Evolutionary conservation across 2,113 vertebrate species (phyloP), one percentile per base, ranked within the genome.

Genomic region (Dicerorhinus sumatrensis): DNA sequence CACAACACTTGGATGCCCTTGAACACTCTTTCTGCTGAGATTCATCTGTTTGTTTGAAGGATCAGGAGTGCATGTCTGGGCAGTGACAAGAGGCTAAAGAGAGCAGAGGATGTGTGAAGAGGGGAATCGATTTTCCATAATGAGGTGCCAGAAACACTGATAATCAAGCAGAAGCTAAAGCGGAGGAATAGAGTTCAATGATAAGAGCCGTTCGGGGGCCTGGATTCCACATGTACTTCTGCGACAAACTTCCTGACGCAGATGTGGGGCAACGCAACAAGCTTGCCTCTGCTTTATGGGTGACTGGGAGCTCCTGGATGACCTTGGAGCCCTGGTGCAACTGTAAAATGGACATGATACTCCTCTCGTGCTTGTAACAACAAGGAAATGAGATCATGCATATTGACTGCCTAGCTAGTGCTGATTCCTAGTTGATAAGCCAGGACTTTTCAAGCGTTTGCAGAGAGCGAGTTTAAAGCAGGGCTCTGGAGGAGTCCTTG

Each of bases 71-170:
- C 54, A 31, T 48, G 18, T 89, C 92, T 93, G 62, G 46, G 39
- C 23, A 96, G 33, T 91, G 72, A 80, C 48, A 84, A 56, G 80
- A 97, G 33, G 89, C 79, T 89, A 70, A 70, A 94, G 77, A 80
- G 63, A 91, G 51, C 23, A 85, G 77, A 85, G 62, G n/a, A 62
- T 63, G 39, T 92, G 79, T 60, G 33, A 98, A 95, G 54, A 63
- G 25, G 33, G 46, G 36, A 92, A 91, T 48, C 3, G 16, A 72
- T 96, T 96, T 93, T 85, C 81, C 65, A 81, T 51, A 76, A 62
- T n/a, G 60, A 91, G 36, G 70, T 63, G 36, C 21, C 51, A 95
- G 79, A 85, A 95, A 76, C 73, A 90, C 75, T 63, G 92, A 60
- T 42, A 93, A 60, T 89, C 92, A 39, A 54, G 36, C 56, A n/a